These are phyloP conservation scores for Drosophila novamexicana DNA, from an alignment of 1,140 invertebrate species.

Conservation along the genomic window DNA sequence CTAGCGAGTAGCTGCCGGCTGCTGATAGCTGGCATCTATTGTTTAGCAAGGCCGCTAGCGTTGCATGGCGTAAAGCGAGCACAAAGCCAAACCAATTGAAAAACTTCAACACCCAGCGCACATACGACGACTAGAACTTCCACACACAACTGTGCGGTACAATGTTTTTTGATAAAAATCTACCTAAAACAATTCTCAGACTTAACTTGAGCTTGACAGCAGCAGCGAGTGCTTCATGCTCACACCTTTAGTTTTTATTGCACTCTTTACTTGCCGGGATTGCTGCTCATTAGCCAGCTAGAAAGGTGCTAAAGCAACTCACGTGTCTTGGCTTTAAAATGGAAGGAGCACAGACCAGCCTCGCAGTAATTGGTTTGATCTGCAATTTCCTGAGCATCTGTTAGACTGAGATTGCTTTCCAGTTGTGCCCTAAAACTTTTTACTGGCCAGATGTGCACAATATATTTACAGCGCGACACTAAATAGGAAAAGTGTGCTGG, in stretches of 20 bases:
- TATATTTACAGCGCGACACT: constrained; percentile 10
- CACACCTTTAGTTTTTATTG: constrained; percentile 59
- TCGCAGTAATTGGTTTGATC: constrained; percentile 44
- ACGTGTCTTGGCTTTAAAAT: constrained; percentile 2
- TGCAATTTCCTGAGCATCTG: constrained; percentile 14
- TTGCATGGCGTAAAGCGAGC: constrained; percentile 75
- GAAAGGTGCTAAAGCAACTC: constrained; percentile 28
- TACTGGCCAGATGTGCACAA: constrained; percentile 13
- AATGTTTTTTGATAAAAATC: constrained; percentile 58
- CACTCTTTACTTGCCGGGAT: constrained; percentile 9
- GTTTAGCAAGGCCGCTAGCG: constrained; percentile 81
- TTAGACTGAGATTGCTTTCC: constrained; percentile 4
- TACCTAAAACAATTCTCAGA: constrained; percentile 68
- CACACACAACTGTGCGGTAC: background rate
- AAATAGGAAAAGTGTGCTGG: background rate
- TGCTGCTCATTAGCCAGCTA: constrained; percentile 47
- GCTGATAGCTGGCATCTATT: constrained; percentile 67
- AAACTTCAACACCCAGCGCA: constrained; percentile 22
- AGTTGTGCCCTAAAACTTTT: constrained; percentile 8
- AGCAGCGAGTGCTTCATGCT: constrained; percentile 50
- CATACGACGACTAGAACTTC: constrained; percentile 21
- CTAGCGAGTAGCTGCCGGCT: constrained; percentile 15
- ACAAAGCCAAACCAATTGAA: constrained; percentile 56
- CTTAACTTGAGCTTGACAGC: constrained; percentile 76
- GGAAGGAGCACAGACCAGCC: constrained; percentile 1